Conservation (phyloP, 2,797 vertebrate species). For the Mycteria americana region DNA sequence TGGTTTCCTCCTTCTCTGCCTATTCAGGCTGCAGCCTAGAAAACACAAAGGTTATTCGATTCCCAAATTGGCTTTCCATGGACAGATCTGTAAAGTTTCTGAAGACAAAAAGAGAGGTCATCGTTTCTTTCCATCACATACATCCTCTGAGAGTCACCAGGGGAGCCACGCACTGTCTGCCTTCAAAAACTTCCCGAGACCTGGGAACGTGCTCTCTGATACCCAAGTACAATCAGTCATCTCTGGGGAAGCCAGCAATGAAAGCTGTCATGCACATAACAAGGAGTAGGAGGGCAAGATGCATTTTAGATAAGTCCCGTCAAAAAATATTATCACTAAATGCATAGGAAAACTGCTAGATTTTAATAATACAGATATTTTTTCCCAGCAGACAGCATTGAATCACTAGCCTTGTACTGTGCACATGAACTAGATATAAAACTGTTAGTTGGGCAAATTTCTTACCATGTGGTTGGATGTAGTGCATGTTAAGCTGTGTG, state of each 20-base stretch:
- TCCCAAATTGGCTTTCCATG: not conserved
- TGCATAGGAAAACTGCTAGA: not conserved
- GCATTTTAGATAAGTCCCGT: not conserved
- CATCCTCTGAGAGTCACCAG: not conserved
- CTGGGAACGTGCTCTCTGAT: not conserved
- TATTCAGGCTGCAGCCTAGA: slow-evolving; percentile 4
- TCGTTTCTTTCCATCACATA: not conserved
- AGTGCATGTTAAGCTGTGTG: not conserved
- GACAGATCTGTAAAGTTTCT: not conserved
- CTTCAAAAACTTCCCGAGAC: not conserved
- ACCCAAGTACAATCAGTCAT: not conserved
- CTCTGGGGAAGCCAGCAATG: not conserved
- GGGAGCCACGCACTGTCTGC: not conserved
- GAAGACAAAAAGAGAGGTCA: not conserved
- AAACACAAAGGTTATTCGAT: not conserved
- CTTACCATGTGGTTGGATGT: not conserved
- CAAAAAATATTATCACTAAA: not conserved
- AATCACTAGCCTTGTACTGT: not conserved
- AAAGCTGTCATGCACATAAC: not conserved
- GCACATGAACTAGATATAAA: not conserved
- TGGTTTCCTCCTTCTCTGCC: slow-evolving; percentile 23
- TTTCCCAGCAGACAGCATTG: not conserved
- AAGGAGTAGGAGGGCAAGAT: not conserved
- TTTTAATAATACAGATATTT: not conserved
- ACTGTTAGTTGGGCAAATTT: not conserved